Conservation (phyloP, 2,797 vertebrate genomes). For the Emys orbicularis region DNA sequence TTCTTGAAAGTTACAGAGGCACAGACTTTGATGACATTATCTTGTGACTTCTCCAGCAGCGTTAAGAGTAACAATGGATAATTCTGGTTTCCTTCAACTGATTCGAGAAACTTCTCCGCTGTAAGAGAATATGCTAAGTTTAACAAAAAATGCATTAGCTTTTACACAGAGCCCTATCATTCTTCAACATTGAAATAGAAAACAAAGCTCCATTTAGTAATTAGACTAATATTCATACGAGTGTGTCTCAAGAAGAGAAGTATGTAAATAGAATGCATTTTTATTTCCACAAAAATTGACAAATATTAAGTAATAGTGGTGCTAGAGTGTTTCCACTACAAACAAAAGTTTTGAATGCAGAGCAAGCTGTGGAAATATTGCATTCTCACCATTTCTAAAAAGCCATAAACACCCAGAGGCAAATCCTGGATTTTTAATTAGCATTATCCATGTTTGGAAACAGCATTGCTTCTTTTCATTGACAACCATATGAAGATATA, state of each 20-base stretch:
- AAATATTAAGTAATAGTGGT: too few species aligned
- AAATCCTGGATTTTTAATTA: background rate
- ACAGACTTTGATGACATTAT: constrained; percentile 97
- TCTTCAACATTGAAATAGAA: background rate
- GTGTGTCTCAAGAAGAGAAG: background rate
- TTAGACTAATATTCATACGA: background rate
- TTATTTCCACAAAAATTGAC: background rate
- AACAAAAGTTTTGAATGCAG: background rate
- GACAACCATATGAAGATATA: background rate
- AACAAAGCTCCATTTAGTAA: background rate
- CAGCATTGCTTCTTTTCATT: background rate
- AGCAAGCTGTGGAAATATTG: constrained; percentile 3
- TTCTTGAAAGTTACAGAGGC: constrained; percentile 98
- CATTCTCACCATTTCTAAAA: background rate
- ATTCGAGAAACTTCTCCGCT: constrained; percentile 99
- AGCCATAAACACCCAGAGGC: background rate
- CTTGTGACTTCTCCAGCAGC: constrained; percentile 94
- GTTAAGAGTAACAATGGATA: constrained; percentile 94
- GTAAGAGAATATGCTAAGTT: constrained; percentile 61
- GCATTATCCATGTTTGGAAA: background rate
- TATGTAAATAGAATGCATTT: background rate
- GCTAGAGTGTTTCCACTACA: background rate
- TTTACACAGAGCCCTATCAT: rapidly evolving
- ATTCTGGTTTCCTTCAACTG: constrained; percentile 96
- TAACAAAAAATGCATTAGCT: background rate